These are phyloP conservation scores for Ceraclea dissimilis DNA, from an alignment of 2,888 invertebrate genomes.

Conservation along the genomic window DNA sequence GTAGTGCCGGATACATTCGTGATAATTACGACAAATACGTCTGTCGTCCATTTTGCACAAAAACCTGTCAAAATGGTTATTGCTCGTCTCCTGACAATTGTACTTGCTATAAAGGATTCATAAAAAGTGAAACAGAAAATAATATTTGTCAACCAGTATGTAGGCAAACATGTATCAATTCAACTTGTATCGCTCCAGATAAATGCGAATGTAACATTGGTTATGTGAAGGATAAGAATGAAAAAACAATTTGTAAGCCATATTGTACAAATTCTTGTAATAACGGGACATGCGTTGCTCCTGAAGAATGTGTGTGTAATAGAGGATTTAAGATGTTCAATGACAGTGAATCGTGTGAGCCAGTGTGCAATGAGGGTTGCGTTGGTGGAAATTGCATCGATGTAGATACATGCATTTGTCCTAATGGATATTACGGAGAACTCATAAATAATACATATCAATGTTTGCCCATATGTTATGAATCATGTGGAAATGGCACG, in stretches of 20 bases:
- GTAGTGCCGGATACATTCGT: background rate
- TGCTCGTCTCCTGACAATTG: constrained; percentile 30
- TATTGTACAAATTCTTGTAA: constrained; percentile 13
- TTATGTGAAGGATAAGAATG: constrained; percentile 7
- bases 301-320: constrained; percentile 22
- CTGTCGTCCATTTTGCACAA: constrained; percentile 26
- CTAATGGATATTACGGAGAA: constrained; percentile 7
- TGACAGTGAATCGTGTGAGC: background rate
- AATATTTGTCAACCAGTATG: constrained; percentile 7
- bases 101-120: constrained; percentile 11
- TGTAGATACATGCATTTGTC: background rate
- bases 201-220: constrained; percentile 23
- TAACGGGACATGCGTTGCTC: constrained; percentile 25
- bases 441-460: constrained; percentile 20
- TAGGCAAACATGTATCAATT: constrained; percentile 17
- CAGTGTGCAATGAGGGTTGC: background rate
- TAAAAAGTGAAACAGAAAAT: background rate
- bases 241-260: constrained; percentile 9
- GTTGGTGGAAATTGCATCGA: constrained; percentile 1
- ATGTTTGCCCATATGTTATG: constrained; percentile 26
- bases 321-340: background rate
- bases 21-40: background rate
- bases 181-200: constrained; percentile 18
- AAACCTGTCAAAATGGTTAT: constrained; percentile 22
- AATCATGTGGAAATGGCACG: constrained; percentile 26